phyloP scores from a whole-genome alignment of 1,140 invertebrate genomes.

The Sweltsa coloradensis region DNA sequence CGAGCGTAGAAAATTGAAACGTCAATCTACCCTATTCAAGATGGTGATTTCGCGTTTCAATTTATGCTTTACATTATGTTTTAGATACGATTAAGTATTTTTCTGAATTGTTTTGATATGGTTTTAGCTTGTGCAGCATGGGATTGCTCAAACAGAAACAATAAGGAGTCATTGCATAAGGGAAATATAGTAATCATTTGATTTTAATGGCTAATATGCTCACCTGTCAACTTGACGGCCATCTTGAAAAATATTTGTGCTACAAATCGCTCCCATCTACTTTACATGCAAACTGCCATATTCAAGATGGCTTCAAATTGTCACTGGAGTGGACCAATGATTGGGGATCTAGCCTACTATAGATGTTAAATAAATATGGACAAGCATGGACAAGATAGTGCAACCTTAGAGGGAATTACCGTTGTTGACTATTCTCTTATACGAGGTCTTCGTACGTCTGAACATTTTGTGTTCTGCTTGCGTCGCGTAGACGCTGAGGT shows the following conservation, averaged over 20 bases:
- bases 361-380: background rate
- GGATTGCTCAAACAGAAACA: too few species aligned
- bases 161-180: too few species aligned
- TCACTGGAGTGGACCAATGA: background rate
- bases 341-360: background rate
- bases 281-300: background rate
- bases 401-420: constrained; percentile 30
- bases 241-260: background rate
- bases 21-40: too few species aligned
- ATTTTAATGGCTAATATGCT: too few species aligned
- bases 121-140: too few species aligned
- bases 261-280: background rate
- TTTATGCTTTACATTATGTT: too few species aligned
- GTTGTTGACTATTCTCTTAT: constrained; percentile 57
- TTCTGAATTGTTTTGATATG: too few species aligned
- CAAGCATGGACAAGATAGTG: background rate
- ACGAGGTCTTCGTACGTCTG: constrained; percentile 18
- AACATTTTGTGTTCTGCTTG: constrained; percentile 30
- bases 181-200: too few species aligned
- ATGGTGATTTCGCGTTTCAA: too few species aligned
- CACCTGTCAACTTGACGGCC: background rate
- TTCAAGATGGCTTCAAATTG: background rate
- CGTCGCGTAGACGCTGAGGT: constrained; percentile 51
- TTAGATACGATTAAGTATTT: too few species aligned
- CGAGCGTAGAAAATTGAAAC: too few species aligned